Conservation (phyloP, 2,888 invertebrate genomes). For the Rotaria magnacalcarata region DNA sequence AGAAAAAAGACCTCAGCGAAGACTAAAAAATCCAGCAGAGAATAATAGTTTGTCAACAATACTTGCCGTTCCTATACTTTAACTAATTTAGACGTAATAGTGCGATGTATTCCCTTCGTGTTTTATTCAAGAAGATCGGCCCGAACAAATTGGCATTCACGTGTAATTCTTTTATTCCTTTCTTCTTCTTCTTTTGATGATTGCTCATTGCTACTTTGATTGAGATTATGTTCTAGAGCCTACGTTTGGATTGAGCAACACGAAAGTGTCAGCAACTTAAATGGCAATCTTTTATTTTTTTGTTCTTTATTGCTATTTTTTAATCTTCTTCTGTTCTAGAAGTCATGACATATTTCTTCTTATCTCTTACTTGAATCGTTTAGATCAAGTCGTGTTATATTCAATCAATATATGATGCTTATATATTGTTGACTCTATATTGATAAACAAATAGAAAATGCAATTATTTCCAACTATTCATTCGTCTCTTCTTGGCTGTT, state of each 20-base stretch:
- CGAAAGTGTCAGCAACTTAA: too few species aligned
- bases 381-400: background rate
- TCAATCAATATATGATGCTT: too few species aligned
- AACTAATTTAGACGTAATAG: background rate
- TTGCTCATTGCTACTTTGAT: background rate
- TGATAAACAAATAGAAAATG: background rate
- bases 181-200: background rate
- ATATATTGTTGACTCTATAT: too few species aligned
- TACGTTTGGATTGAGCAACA: too few species aligned
- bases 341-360: too few species aligned
- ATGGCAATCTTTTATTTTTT: too few species aligned
- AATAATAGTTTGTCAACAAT: constrained; percentile 8
- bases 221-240: background rate
- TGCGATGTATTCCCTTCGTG: background rate
- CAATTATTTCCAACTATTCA: background rate
- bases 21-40: background rate
- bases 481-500: background rate
- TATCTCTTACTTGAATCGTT: background rate
- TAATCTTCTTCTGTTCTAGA: too few species aligned
- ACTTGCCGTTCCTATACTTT: background rate
- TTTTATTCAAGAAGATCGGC: background rate
- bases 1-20: background rate
- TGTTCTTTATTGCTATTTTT: too few species aligned
- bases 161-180: background rate
- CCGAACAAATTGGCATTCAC: background rate